Evolutionary conservation across 2,797 vertebrate genomes (phyloP), one percentile per base, ranked within the genome.

Genomic region (Euphonia xanthogaster): DNA sequence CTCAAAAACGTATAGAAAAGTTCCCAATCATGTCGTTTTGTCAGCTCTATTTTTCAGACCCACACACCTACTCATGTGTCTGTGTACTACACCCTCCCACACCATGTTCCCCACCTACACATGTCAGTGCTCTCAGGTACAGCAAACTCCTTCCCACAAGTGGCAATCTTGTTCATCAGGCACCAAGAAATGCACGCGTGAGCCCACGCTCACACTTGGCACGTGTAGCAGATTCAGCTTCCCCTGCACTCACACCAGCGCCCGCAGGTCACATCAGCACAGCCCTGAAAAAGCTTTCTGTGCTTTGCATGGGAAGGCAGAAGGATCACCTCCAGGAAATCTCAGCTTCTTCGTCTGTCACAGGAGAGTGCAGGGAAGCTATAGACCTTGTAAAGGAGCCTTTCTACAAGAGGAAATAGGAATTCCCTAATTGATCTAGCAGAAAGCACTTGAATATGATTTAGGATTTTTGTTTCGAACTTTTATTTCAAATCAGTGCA

Each of bases 271-370:
- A 78, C 48, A 51, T 55, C 31, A 63, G 33, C 70, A 73, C 28
- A 63, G 27, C 55, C 57, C 65, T 66, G 72, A 48, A n/a, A 86
- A 91, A 60, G 27, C 47, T 87, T 72, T 70, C 80, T 87, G 35
- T 90, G 61, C 40, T 79, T 63, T 88, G 77, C 35, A 50, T 4
- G 4, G 18, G n/a, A 88, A 86, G 67, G 68, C 58, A 89, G 61
- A 93, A 86, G 67, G 61, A 91, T 92, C 51, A 67, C 47, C 87
- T 93, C 44, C 47, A 82, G 75, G 88, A 93, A 85, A 74, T 31
- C 37, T 90, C 65, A 76, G 6, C 20, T 33, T 78, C 57, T 91
- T 79, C 57, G 21, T 65, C 50, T 60, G 57, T 93, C 84, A 44
- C 4, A 48, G 57, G 65, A 80, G 60, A 70, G 45, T 51, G 23